Base-by-base conservation (phyloP, 64 coral and sea anemone species). In the Catalaphyllia jardinei region DNA sequence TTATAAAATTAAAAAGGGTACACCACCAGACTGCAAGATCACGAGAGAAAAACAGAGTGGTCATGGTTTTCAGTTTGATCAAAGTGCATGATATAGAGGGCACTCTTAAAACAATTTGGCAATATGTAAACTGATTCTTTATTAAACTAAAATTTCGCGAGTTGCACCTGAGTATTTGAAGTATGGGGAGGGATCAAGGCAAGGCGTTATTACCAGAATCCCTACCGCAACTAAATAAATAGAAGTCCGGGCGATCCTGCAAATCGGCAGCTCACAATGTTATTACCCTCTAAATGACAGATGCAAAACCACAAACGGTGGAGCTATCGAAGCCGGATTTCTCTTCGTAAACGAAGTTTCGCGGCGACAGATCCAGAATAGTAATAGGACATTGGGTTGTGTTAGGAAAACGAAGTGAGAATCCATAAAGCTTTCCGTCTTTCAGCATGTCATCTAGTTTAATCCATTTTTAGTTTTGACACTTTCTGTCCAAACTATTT, bases 381-480 rank as follows among this genome's bases (percentile, higher is more conserved):
- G 10, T 22, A n/a, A 69, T 27, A 11, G 4, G 65, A 27, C 65
- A 69, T 69, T 69, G 10, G 15, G 54, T 8, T 24, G 24, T 69
- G 65, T 69, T 69, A 1, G n/a, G n/a, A 10, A 69, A 69, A 69
- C n/a, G 22, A 25, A 20, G 25, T 20, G 24, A 25, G 9, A n/a
- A 24, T n/a, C 4, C 52, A 55, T 55, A 55, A 55, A 55, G 52
- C 2, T 46, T 28, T 50, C 22, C 38, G 81, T 84, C 81, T 84
- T 84, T 84, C 81, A 84, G 30, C 81, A 39, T 50, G 22, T 22
- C 42, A 62, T 17, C 78, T 14, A 13, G 63, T 46, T 65, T 85
- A 71, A 85, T 71, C 62, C 81, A 63, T 71, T 85, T 35, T 85
- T 31, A 17, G 60, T 24, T 83, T 62, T 51, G 62, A 85, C 81